Evolutionary conservation across 2,797 vertebrate genomes (phyloP).

Genomic region (Oceanodroma leucorhoa): DNA sequence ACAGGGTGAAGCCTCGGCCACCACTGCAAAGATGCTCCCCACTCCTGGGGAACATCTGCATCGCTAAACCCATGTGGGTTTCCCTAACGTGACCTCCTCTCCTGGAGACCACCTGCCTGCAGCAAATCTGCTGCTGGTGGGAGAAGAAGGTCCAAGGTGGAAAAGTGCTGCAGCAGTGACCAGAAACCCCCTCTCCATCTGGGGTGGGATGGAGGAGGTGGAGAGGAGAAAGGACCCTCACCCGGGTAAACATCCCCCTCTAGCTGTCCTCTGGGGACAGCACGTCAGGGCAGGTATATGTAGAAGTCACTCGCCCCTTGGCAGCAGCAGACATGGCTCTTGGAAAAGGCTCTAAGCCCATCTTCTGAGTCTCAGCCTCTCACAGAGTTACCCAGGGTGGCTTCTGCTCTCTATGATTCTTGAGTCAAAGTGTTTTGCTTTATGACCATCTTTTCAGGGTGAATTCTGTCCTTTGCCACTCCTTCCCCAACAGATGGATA

Average conservation of each 20-base stretch:
- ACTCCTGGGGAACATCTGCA: neutral
- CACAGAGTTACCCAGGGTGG: neutral
- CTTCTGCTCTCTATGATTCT: fast-evolving
- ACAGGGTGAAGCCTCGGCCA: neutral
- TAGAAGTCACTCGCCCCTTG: fast-evolving
- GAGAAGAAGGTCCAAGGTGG: neutral
- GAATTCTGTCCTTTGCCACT: neutral
- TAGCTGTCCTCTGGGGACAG: neutral
- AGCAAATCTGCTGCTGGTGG: neutral
- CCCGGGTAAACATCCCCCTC: fast-evolving
- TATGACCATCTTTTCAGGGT: neutral
- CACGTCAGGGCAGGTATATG: fast-evolving
- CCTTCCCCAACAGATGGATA: neutral
- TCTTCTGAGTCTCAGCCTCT: neutral
- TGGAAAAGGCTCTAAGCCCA: neutral
- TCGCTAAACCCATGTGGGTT: neutral
- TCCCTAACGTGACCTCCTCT: neutral
- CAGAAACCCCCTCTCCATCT: neutral
- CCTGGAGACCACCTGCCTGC: fast-evolving
- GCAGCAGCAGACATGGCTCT: neutral
- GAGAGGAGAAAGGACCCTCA: neutral
- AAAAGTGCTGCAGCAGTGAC: neutral
- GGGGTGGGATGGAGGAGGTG: neutral
- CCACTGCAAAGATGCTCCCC: neutral
- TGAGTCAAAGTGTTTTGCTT: neutral